Percentiles rank a stretch among this genome's conserved stretches.
phyloP scores from a whole-genome alignment of 37 sponge, comb jelly and placozoan genomes.

The Halichondria panicea region DNA sequence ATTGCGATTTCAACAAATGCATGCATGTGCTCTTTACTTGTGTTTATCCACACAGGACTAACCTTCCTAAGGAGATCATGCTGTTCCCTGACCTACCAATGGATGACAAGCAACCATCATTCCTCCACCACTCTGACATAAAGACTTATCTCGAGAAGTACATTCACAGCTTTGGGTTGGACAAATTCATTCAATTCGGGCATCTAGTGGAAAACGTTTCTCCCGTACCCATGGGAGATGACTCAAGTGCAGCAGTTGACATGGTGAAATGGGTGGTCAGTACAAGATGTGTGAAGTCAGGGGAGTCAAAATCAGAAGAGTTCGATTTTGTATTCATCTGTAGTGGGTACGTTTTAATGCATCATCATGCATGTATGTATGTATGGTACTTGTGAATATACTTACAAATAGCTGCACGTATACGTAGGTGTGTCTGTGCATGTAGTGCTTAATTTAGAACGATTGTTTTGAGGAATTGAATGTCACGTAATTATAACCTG shows the following conservation, averaged over 20 bases:
- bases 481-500: too few species aligned
- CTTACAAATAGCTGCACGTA: too few species aligned
- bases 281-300: slow-evolving; percentile 12
- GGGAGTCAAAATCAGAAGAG: neutral
- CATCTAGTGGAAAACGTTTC: slow-evolving; percentile 46
- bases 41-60: slow-evolving; percentile 76
- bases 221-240: slow-evolving; percentile 39
- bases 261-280: slow-evolving; percentile 48
- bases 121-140: slow-evolving; percentile 52
- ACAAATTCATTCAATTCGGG: slow-evolving; percentile 43
- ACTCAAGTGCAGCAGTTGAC: too few species aligned
- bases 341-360: slow-evolving; percentile 92
- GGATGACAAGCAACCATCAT: slow-evolving; percentile 53
- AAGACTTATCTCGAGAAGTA: slow-evolving; percentile 62
- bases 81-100: slow-evolving; percentile 67
- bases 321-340: slow-evolving; percentile 76
- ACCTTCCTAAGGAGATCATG: slow-evolving; percentile 83
- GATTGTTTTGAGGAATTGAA: too few species aligned
- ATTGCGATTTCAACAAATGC: too few species aligned
- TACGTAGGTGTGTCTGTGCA: too few species aligned
- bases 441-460: too few species aligned
- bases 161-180: slow-evolving; percentile 41
- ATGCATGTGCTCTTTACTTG: too few species aligned
- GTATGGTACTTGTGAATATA: neutral
- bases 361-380: too few species aligned